Evolutionary conservation across 2,888 invertebrate genomes (phyloP).

Genomic region (Hesperia comma): DNA sequence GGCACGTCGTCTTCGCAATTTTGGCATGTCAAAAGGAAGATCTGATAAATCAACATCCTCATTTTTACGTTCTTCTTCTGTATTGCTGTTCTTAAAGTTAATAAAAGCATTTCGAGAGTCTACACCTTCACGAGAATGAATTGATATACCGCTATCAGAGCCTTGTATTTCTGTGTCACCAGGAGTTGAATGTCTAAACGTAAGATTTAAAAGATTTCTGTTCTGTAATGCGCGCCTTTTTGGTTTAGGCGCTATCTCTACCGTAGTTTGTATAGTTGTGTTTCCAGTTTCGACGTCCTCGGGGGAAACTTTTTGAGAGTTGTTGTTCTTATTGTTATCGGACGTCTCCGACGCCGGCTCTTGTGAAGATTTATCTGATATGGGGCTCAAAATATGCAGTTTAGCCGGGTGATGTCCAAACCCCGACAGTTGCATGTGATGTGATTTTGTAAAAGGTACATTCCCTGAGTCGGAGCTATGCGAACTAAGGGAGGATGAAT

Average conservation of each 20-base stretch:
- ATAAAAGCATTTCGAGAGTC: conserved; percentile 86
- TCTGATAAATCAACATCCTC: conserved; percentile 88
- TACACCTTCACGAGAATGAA: conserved; percentile 92
- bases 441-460: conserved; percentile 84
- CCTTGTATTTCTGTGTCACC: conserved; percentile 91
- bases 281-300: conserved; percentile 83
- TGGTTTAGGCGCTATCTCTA: conserved; percentile 82
- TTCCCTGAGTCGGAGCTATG: conserved; percentile 93
- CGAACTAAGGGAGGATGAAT: conserved; percentile 92
- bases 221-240: conserved; percentile 89
- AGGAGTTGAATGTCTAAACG: conserved; percentile 85
- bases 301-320: conserved; percentile 90
- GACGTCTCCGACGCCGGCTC: conserved; percentile 93
- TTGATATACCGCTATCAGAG: conserved; percentile 94
- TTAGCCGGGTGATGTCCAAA: conserved; percentile 90
- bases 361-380: conserved; percentile 95
- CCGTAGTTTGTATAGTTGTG: conserved; percentile 73
- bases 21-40: conserved; percentile 95
- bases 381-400: conserved; percentile 93
- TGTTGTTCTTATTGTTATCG: conserved; percentile 91
- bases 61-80: conserved; percentile 77
- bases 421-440: conserved; percentile 86
- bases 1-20: conserved; percentile 88
- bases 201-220: conserved; percentile 88
- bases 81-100: conserved; percentile 85